Evolutionary conservation across 1,140 invertebrate species (phyloP).

Genomic region (Nasonia longicornis): DNA sequence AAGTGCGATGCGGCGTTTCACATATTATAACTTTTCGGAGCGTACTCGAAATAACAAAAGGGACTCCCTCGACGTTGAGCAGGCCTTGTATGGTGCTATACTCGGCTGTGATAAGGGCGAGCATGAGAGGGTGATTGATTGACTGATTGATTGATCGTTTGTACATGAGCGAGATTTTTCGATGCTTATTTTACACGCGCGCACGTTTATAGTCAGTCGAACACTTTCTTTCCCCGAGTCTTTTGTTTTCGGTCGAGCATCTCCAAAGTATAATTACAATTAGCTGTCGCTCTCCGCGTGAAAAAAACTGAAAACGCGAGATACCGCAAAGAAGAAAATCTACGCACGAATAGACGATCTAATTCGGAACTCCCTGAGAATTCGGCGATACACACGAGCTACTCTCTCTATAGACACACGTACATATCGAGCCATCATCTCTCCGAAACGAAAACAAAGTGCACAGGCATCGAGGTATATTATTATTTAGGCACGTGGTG

Average conservation of each 20-base stretch:
- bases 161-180: slow-evolving; percentile 1
- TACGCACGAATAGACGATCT: background rate
- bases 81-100: background rate
- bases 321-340: background rate
- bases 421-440: background rate
- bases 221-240: background rate
- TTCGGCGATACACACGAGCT: background rate
- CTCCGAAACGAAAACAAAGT: slow-evolving; percentile 11
- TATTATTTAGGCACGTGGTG: slow-evolving; percentile 45
- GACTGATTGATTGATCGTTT: background rate
- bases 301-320: background rate
- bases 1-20: background rate
- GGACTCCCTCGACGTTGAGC: background rate
- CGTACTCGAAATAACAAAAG: slow-evolving; percentile 38
- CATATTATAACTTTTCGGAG: background rate
- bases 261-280: too few species aligned
- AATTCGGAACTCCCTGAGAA: slow-evolving; percentile 1
- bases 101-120: background rate
- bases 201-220: background rate
- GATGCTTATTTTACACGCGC: slow-evolving; percentile 11
- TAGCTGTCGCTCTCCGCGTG: too few species aligned
- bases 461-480: slow-evolving; percentile 36
- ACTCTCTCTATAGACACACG: background rate
- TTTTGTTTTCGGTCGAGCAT: background rate
- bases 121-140: background rate